These are phyloP conservation scores for Sialia sialis DNA, from an alignment of 2,113 vertebrate species.

Conservation along the genomic window DNA sequence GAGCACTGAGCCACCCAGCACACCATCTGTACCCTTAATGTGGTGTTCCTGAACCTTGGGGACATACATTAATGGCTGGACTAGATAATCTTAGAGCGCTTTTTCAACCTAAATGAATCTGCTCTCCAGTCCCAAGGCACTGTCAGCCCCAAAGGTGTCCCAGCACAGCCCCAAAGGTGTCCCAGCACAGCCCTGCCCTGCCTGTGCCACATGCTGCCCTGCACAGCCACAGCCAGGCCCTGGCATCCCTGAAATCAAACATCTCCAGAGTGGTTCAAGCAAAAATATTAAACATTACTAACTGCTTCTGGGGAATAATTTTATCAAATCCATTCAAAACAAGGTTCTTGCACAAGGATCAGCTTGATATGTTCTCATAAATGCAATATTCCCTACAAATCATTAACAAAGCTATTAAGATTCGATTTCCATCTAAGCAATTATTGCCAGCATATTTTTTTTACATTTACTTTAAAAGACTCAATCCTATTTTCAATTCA, in stretches of 20 bases:
- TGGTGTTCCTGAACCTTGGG: fast-evolving
- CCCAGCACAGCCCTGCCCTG: not conserved
- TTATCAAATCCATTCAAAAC: conserved; percentile 48
- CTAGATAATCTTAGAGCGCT: not conserved
- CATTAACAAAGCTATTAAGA: conserved; percentile 80
- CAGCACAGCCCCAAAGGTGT: not conserved
- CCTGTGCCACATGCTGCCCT: not conserved
- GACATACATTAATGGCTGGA: fast-evolving
- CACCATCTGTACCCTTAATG: fast-evolving
- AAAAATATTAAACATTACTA: not conserved
- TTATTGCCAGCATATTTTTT: conserved; percentile 76
- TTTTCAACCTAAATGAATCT: not conserved
- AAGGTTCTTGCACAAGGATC: conserved; percentile 51
- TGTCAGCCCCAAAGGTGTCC: not conserved
- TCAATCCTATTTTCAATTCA: conserved; percentile 80
- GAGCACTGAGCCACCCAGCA: not conserved
- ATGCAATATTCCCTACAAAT: conserved; percentile 68
- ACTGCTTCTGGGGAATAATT: conserved; percentile 34
- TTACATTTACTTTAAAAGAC: conserved; percentile 76
- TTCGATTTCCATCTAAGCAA: conserved; percentile 78
- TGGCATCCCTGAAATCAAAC: fast-evolving
- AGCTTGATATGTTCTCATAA: conserved; percentile 56
- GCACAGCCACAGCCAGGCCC: not conserved
- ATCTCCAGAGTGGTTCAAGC: not conserved
- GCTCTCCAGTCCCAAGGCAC: not conserved